Conservation (phyloP, 2,113 vertebrate genomes). For the Ceyx melanurus region DNA sequence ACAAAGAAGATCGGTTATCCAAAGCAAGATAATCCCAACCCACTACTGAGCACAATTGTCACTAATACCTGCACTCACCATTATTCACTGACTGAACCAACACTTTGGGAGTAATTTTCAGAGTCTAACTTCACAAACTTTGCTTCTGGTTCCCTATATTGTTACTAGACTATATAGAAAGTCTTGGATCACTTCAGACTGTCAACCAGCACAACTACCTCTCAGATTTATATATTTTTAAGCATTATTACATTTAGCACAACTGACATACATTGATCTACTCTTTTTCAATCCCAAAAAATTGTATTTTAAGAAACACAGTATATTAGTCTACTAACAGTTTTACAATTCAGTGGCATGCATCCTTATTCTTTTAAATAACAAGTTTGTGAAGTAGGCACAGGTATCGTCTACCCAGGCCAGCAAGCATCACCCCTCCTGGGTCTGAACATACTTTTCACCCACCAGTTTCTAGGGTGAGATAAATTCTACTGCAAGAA, state of each 20-base stretch:
- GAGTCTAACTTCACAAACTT: background rate
- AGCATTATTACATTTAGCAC: background rate
- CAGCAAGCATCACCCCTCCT: background rate
- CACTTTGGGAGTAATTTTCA: background rate
- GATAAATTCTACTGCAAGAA: background rate
- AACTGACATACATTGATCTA: background rate
- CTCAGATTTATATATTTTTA: background rate
- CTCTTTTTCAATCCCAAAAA: background rate
- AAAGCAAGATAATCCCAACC: background rate
- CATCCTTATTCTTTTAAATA: background rate
- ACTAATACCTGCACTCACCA: background rate
- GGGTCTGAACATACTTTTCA: background rate
- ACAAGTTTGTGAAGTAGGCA: background rate
- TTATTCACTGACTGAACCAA: background rate
- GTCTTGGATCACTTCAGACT: background rate
- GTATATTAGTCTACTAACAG: background rate
- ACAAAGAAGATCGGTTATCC: background rate
- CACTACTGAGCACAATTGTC: background rate
- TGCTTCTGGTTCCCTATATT: background rate
- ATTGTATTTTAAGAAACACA: background rate
- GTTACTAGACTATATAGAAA: background rate
- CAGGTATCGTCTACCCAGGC: background rate
- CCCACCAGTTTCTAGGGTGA: background rate
- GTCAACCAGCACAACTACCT: background rate
- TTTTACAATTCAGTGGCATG: background rate